A percentile compares a stretch with the other conserved stretches of the same genome.
phyloP scores from a whole-genome alignment of 1,140 invertebrate genomes.

The Drosophila ambigua region DNA sequence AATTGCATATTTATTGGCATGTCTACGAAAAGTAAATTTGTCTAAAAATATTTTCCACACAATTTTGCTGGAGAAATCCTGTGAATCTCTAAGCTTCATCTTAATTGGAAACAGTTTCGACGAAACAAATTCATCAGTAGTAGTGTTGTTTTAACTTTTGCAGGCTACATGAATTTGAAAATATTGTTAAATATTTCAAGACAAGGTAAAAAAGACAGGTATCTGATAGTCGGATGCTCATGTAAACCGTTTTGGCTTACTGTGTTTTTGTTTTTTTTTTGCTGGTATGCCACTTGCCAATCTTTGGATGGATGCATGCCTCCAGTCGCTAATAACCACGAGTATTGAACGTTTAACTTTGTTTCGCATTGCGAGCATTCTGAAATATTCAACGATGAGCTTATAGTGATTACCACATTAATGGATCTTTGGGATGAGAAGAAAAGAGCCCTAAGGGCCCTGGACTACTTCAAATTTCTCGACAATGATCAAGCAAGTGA shows the following conservation, averaged over 20 bases:
- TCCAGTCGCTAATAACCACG: constrained; percentile 20
- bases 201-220: too few relatives aligned
- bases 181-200: too few relatives aligned
- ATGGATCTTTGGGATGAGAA: constrained; percentile 65
- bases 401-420: constrained; percentile 54
- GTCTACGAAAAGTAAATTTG: not conserved
- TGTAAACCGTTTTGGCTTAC: too few relatives aligned
- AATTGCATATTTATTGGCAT: too few relatives aligned
- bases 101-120: too few relatives aligned
- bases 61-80: too few relatives aligned
- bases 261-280: constrained; percentile 17
- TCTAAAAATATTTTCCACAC: too few relatives aligned
- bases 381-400: constrained; percentile 59
- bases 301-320: constrained; percentile 62
- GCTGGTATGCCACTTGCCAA: constrained; percentile 47
- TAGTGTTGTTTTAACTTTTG: too few relatives aligned
- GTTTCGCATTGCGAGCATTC: constrained; percentile 71
- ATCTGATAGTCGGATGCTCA: too few relatives aligned
- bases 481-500: constrained; percentile 59
- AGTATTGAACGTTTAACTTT: constrained; percentile 53
- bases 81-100: too few relatives aligned
- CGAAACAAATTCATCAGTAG: too few relatives aligned
- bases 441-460: constrained; percentile 64
- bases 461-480: constrained; percentile 75
- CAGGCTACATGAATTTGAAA: too few relatives aligned